These are phyloP conservation scores for Calcarius lapponicus DNA, from an alignment of 2,797 vertebrate genomes.

Conservation along the genomic window DNA sequence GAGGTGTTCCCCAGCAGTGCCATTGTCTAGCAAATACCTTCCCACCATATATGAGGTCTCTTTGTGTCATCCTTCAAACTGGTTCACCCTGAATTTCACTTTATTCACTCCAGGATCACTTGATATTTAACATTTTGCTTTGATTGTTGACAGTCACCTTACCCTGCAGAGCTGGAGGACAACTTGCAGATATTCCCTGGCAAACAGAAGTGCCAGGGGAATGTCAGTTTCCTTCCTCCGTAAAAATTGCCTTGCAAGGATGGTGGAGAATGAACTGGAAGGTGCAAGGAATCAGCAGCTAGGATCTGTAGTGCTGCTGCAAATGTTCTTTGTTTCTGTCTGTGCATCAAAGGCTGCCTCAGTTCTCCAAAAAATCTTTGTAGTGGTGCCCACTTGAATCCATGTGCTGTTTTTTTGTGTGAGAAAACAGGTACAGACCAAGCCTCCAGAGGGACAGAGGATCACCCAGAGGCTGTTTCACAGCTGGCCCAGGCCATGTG, in stretches of 20 bases:
- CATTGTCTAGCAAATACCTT: background rate
- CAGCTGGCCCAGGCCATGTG: background rate
- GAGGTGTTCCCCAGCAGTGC: background rate
- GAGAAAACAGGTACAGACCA: background rate
- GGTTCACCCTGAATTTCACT: background rate
- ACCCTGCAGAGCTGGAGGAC: background rate
- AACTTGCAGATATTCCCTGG: background rate
- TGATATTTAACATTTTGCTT: background rate
- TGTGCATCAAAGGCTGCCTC: background rate
- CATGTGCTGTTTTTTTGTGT: accelerated
- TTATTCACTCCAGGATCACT: background rate
- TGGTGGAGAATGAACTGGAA: background rate
- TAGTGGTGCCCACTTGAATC: background rate
- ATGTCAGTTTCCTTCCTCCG: background rate
- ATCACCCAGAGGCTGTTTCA: background rate
- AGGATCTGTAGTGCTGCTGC: background rate
- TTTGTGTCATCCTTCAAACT: background rate
- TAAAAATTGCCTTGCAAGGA: background rate
- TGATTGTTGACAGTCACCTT: background rate
- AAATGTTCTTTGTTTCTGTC: background rate
- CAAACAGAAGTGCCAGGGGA: background rate
- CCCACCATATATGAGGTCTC: background rate
- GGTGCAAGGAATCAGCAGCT: accelerated
- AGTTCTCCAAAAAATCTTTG: background rate
- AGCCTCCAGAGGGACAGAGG: background rate